These are phyloP conservation scores for Sciaenops ocellatus DNA, from an alignment of 2,797 vertebrate species.

Conservation along the genomic window DNA sequence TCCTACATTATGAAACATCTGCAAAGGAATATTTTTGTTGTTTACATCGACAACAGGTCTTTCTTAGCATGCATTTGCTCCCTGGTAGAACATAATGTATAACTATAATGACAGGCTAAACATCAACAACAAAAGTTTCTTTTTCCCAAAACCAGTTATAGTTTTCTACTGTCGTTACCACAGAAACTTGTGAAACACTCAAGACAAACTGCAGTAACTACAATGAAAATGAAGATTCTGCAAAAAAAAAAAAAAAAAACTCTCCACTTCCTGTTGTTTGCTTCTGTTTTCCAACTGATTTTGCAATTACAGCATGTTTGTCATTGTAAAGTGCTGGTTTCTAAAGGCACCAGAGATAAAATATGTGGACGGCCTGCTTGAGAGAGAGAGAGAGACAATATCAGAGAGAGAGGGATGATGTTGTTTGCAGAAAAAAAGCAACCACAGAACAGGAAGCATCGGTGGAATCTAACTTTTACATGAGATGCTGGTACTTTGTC, in stretches of 20 bases:
- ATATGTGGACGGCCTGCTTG: neutral
- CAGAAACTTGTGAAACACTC: constrained; percentile 26
- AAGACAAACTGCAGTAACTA: neutral
- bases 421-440: neutral
- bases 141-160: neutral
- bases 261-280: neutral
- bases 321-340: neutral
- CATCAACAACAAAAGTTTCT: neutral
- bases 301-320: neutral
- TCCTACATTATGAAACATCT: neutral
- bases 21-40: neutral
- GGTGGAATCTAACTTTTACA: neutral
- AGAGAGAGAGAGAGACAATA: neutral
- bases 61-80: neutral
- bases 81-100: neutral
- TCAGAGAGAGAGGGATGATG: neutral
- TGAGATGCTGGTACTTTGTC: constrained; percentile 14
- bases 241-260: neutral
- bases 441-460: constrained; percentile 9
- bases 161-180: neutral
- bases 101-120: neutral
- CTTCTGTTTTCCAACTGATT: constrained; percentile 25
- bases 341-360: neutral
- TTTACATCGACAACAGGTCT: neutral
- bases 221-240: constrained; percentile 6